phyloP scores from a whole-genome alignment of 2,797 vertebrate genomes.

The Periparus ater region DNA sequence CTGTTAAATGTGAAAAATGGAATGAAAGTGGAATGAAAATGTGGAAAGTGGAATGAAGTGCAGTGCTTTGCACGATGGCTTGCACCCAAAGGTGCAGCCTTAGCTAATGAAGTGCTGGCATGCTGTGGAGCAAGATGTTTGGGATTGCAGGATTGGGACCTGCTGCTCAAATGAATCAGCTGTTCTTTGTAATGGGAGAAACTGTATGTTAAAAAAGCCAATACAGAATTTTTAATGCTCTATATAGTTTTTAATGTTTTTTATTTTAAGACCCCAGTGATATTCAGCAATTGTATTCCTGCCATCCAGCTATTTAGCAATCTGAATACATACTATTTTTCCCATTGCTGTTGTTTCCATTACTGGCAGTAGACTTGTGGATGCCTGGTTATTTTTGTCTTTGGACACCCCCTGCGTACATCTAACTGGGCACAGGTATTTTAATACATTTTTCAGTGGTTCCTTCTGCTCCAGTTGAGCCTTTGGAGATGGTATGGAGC shows the following conservation, averaged over 20 bases:
- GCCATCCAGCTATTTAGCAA: not conserved
- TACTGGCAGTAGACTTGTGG: not conserved
- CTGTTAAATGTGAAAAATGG: not conserved
- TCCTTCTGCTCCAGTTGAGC: not conserved
- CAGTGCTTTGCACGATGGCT: not conserved
- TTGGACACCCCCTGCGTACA: not conserved
- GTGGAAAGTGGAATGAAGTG: not conserved
- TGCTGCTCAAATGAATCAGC: not conserved
- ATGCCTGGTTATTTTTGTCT: slow-evolving; percentile 12
- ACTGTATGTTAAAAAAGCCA: not conserved
- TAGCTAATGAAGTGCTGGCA: not conserved
- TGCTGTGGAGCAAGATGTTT: not conserved
- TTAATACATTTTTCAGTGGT: not conserved
- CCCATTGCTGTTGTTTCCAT: not conserved
- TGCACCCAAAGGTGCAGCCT: not conserved
- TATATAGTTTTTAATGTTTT: not conserved
- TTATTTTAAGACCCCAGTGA: not conserved
- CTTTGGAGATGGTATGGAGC: not conserved
- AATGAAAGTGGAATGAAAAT: not conserved
- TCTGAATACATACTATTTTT: not conserved
- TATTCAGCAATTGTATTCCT: not conserved
- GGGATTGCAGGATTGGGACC: not conserved
- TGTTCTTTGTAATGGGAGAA: not conserved
- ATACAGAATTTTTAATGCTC: not conserved
- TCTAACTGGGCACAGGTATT: not conserved